Evolutionary conservation across 2,888 invertebrate species (phyloP).

Genomic region (Allophyes oxyacanthae): DNA sequence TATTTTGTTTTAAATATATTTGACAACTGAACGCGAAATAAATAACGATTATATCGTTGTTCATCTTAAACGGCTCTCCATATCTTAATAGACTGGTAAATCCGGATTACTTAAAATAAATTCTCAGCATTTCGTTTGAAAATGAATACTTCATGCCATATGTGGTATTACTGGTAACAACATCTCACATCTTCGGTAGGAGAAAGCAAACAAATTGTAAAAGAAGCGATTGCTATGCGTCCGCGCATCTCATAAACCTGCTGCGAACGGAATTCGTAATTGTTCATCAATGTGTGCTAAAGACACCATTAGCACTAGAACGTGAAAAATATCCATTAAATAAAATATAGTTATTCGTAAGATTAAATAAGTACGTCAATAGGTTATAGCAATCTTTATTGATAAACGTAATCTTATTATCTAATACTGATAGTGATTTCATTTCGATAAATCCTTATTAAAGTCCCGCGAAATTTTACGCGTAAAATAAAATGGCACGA

Average conservation of each 20-base stretch:
- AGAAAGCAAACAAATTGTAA: constrained; percentile 84
- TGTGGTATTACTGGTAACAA: constrained; percentile 72
- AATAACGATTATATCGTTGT: too few species aligned
- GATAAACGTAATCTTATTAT: constrained; percentile 33
- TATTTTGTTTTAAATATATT: too few species aligned
- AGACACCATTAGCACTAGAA: constrained; percentile 33
- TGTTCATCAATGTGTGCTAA: constrained; percentile 39
- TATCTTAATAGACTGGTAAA: too few species aligned
- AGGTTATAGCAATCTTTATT: constrained; percentile 4
- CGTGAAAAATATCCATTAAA: constrained; percentile 25
- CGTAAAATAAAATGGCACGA: not conserved
- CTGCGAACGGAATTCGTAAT: constrained; percentile 41
- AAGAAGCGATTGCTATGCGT: constrained; percentile 66
- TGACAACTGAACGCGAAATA: too few species aligned
- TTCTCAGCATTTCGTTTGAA: constrained; percentile 57
- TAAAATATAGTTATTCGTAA: constrained; percentile 4
- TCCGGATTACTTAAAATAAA: too few species aligned
- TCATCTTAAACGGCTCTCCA: too few species aligned
- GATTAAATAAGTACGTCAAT: constrained; percentile 15
- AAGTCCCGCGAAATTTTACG: constrained; percentile 4
- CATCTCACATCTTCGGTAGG: constrained; percentile 71
- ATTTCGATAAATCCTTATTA: constrained; percentile 19
- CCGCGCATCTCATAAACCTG: constrained; percentile 43
- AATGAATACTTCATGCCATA: constrained; percentile 63
- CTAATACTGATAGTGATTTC: constrained; percentile 27